Conservation (phyloP, 2,888 invertebrate genomes). For the Sphaerophoria taeniata region DNA sequence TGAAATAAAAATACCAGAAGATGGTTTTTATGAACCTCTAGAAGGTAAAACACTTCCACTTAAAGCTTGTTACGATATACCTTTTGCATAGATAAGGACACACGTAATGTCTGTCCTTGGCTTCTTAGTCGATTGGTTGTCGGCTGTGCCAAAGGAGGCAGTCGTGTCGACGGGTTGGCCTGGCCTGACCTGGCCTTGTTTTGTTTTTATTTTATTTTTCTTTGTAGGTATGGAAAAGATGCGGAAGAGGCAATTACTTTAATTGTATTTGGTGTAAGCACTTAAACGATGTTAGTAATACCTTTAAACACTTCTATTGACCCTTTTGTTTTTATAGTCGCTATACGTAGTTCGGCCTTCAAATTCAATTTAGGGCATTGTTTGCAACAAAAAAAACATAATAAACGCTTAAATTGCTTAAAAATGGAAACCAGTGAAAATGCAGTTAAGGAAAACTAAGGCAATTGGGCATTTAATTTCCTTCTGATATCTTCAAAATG, state of each 20-base stretch:
- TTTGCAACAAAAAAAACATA: background rate
- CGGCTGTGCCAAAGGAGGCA: too few relatives aligned
- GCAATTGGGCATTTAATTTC: too few relatives aligned
- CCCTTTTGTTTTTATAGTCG: constrained; percentile 11
- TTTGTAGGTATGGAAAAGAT: constrained; percentile 21
- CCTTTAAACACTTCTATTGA: background rate
- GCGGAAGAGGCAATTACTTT: constrained; percentile 66
- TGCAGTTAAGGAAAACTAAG: too few relatives aligned
- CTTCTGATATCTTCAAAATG: too few relatives aligned
- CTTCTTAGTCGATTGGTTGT: background rate
- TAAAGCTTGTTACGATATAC: constrained; percentile 42
- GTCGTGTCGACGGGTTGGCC: background rate
- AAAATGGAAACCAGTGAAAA: too few relatives aligned
- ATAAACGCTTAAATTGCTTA: too few relatives aligned
- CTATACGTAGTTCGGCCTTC: background rate
- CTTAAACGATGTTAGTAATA: constrained; percentile 13
- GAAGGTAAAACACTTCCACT: constrained; percentile 46
- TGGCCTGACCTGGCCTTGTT: background rate
- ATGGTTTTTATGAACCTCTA: constrained; percentile 59
- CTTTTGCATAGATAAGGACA: constrained; percentile 57
- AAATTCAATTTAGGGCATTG: constrained; percentile 40
- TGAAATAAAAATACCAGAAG: constrained; percentile 60
- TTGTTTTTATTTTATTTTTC: background rate
- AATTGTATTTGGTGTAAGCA: constrained; percentile 58
- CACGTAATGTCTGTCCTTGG: constrained; percentile 14